A percentile compares a stretch with the other conserved stretches of the same genome.
phyloP scores from a whole-genome alignment of 1,140 invertebrate species.

The Drosophila elegans region DNA sequence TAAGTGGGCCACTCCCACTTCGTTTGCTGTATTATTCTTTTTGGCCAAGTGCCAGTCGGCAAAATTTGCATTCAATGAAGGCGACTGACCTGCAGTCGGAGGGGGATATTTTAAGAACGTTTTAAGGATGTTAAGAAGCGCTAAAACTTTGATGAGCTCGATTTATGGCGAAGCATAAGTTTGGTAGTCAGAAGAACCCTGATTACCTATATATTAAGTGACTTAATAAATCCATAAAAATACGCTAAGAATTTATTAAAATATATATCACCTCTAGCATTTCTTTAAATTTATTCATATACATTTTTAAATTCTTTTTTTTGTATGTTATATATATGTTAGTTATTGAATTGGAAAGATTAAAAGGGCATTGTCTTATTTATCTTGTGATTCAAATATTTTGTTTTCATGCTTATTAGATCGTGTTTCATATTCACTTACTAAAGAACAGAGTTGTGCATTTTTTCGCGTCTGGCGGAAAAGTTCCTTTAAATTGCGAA shows the following conservation, averaged over 20 bases:
- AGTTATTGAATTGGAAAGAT: too few relatives aligned
- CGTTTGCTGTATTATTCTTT: conserved; percentile 5
- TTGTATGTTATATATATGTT: too few relatives aligned
- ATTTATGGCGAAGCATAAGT: background rate
- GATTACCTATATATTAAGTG: background rate
- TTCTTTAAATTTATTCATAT: too few relatives aligned
- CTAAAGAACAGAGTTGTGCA: conserved; percentile 7
- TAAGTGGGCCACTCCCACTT: conserved; percentile 39
- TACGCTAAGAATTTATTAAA: too few relatives aligned
- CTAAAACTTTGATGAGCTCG: background rate
- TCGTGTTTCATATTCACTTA: background rate
- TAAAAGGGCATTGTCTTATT: background rate
- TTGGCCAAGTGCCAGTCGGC: conserved; percentile 47
- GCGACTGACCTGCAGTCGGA: background rate
- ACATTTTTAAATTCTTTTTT: too few relatives aligned
- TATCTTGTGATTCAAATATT: background rate
- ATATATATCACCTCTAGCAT: too few relatives aligned
- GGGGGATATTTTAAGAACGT: background rate
- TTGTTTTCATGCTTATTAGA: background rate
- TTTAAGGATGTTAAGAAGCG: background rate
- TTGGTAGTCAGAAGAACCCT: background rate
- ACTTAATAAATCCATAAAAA: too few relatives aligned
- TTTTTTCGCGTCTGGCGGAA: conserved; percentile 4
- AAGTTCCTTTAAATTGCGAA: conserved; percentile 11
- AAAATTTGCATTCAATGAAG: conserved; percentile 50